Conservation (phyloP, 2,113 vertebrate genomes). For the Dicaeum eximium region DNA sequence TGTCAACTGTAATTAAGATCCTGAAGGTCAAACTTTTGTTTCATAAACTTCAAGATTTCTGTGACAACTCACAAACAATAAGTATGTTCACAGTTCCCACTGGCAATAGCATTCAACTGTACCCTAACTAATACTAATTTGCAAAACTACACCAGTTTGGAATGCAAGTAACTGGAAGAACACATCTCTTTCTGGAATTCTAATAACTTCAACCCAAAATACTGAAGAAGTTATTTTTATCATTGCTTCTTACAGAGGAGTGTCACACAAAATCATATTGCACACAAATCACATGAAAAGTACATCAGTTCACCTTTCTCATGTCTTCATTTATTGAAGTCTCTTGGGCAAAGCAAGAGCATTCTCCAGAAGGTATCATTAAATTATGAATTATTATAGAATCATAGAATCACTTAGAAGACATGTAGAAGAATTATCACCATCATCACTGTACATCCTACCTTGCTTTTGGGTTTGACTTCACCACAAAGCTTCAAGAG, state of each 20-base stretch:
- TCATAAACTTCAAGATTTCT: not conserved
- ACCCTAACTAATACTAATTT: not conserved
- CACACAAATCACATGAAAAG: not conserved
- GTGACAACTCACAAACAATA: not conserved
- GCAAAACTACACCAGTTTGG: not conserved
- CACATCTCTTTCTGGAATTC: not conserved
- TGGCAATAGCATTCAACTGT: not conserved
- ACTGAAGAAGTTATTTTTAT: not conserved
- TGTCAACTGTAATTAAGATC: not conserved
- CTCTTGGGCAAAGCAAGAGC: not conserved
- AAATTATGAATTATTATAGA: not conserved
- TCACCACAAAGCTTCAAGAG: slow-evolving; percentile 94
- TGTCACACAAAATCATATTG: not conserved
- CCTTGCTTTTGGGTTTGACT: slow-evolving; percentile 90
- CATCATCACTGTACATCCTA: slow-evolving; percentile 36
- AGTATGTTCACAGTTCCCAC: not conserved
- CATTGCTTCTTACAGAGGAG: not conserved
- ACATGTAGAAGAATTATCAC: not conserved
- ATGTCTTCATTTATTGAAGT: not conserved
- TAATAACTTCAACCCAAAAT: not conserved
- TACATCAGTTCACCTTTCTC: not conserved
- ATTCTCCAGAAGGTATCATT: not conserved
- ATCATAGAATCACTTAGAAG: not conserved
- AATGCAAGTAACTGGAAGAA: not conserved
- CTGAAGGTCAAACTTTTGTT: not conserved